Evolutionary conservation across 2,797 vertebrate genomes (phyloP), one percentile per base, ranked within the genome.

Genomic region (Prionace glauca): DNA sequence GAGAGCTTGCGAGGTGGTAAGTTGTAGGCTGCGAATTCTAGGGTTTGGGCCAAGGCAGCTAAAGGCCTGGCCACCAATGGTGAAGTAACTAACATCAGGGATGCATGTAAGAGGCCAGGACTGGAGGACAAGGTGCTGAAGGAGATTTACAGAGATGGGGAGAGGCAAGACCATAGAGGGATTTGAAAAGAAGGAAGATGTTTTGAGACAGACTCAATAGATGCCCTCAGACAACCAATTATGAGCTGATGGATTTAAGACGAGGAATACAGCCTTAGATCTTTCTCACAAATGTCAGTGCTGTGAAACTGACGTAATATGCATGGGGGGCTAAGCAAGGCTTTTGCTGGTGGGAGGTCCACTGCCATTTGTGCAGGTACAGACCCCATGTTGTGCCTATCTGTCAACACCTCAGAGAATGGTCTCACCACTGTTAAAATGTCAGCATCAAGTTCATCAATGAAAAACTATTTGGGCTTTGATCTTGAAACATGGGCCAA

Each of bases 401-500:
- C 90, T 92, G 90, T 92, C 90, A 92, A 22, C 90, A 92, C 20
- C 1, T 92, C 90, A 24, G 24, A 92, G 62, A 92, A 67, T 24
- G 90, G 67, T 24, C n/a, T 3, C 24, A n/a, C 90, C 62, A 12
- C 90, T 24, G 36, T 24, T 20, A 69, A 20, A 69, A 69, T 69
- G 62, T 69, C 62, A 69, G 65, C n/a, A 41, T 67, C 62, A 92
- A 69, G 90, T 69, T 90, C 87, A 90, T 90, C 56, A 62, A 12
- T 62, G 87, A 32, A 90, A 90, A 69, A 84, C n/a, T 69, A n/a
- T 69, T 92, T n/a, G 1, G n/a, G 16, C 90, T 92, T 92, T 92
- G 90, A 92, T 92, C n/a, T 92, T 69, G n/a, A 84, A 69, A 92
- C 62, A 92, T 22, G 62, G 90, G 90, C 41, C 81, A 84, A 84